phyloP scores from a whole-genome alignment of 2,113 vertebrate species.

The Monarcha castaneiventris region DNA sequence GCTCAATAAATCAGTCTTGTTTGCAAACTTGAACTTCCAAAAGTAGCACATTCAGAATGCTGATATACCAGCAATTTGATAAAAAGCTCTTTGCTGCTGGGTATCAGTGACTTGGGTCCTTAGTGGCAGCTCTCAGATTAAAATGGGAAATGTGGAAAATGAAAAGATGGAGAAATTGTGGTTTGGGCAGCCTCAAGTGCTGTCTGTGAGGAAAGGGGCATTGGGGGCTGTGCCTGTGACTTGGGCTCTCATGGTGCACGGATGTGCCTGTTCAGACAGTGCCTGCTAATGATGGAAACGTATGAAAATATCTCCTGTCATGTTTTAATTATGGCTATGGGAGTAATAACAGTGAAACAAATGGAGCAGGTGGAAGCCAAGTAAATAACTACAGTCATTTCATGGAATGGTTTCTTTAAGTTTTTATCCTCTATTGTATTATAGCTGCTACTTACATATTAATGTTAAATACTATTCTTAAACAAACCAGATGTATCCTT shows the following conservation, averaged over 20 bases:
- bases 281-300: background rate
- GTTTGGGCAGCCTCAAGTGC: background rate
- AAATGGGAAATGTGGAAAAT: background rate
- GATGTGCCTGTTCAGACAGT: background rate
- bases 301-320: background rate
- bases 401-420: background rate
- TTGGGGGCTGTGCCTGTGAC: background rate
- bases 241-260: rapidly evolving
- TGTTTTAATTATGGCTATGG: background rate
- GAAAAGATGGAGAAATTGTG: background rate
- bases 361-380: background rate
- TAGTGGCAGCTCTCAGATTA: background rate
- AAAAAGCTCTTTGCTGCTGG: background rate
- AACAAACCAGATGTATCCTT: background rate
- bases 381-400: background rate
- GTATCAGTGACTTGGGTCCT: background rate
- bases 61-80: background rate
- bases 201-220: background rate
- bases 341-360: background rate
- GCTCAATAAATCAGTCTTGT: slow-evolving; percentile 7
- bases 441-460: background rate
- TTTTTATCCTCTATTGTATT: background rate
- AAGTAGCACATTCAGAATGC: background rate
- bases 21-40: background rate
- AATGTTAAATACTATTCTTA: background rate